Percentiles rank a stretch among this genome's conserved stretches.
Evolutionary conservation across 2,888 invertebrate species (phyloP).

Genomic region (Fragum whitleyi): DNA sequence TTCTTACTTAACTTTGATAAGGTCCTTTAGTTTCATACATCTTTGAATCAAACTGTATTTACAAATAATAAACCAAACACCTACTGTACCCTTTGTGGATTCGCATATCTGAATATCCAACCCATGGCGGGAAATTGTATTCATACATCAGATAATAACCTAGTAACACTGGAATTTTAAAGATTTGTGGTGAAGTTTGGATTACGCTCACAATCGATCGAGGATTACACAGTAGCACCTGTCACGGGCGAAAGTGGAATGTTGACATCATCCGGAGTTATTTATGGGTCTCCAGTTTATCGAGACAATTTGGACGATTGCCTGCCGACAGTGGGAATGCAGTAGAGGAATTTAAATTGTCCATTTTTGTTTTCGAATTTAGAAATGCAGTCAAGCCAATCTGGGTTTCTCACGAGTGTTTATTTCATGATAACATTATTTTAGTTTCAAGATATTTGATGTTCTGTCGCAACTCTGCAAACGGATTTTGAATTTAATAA

Average conservation of each 20-base stretch:
- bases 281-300: conserved; percentile 1
- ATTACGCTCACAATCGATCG: conserved; percentile 58
- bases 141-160: conserved; percentile 19
- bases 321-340: no score
- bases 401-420: no score
- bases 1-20: no score
- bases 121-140: neutral
- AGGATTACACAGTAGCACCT: conserved; percentile 50
- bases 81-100: neutral
- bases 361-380: no score
- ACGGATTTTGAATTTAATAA: no score
- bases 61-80: neutral
- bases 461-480: no score
- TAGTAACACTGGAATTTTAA: conserved; percentile 12
- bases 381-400: no score
- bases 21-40: no score
- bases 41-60: no score
- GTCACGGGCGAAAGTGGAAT: conserved; percentile 59
- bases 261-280: conserved; percentile 33
- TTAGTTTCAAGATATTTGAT: no score
- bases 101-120: neutral
- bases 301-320: neutral
- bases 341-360: no score
- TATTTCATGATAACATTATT: no score
- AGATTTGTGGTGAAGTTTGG: conserved; percentile 25